Evolutionary conservation across 2,888 invertebrate genomes (phyloP), one percentile per base, ranked within the genome.

Genomic region (Sphaerophoria rueppellii): DNA sequence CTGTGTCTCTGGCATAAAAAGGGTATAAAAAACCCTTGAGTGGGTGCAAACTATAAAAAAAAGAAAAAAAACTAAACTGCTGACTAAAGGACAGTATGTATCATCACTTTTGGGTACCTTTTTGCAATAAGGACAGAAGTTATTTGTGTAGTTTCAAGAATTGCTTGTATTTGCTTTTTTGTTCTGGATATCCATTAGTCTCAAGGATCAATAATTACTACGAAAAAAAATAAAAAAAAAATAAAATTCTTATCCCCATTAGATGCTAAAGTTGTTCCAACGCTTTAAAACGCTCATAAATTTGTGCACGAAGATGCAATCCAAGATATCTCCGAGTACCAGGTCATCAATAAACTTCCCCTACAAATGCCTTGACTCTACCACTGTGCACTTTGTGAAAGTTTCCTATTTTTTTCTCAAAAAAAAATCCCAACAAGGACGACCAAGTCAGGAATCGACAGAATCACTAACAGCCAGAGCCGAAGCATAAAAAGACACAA

Each of bases 291-390:
- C 54, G 60, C 12, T 81, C 72, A 76, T 58, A 72, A 72, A 76
- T 76, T 82, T 24, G 1, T 46, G 65, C 46, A 67, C 6, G 48
- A 60, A 55, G 54, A 48, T 67, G 46, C 67, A 65, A 48, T 55
- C 54, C 76, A 40, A 43, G 54, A 75, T 43, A 43, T 43, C 43
- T 12, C 4, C 40, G 6, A 4, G 24, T 76, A 61, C 61, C 48
- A 61, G 77, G 48, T 77, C 81, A 71, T 69, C 72, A 67, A 77
- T 72, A 72, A 69, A 67, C 24, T 76, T 82, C 48, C 61, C 55
- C 9, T 48, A 71, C 76, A 67, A 72, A 72, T 76, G 48, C 67
- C 48, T 71, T 67, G 52, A 57, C 48, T 24, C 35, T 50, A 11
- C 54, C 60, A 57, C 60, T 43, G 11, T 46, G 4, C 46, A 46